Percentiles rank a stretch among this genome's conserved stretches.
Evolutionary conservation across 1,140 invertebrate genomes (phyloP).

Genomic region (Radopholus similis): DNA sequence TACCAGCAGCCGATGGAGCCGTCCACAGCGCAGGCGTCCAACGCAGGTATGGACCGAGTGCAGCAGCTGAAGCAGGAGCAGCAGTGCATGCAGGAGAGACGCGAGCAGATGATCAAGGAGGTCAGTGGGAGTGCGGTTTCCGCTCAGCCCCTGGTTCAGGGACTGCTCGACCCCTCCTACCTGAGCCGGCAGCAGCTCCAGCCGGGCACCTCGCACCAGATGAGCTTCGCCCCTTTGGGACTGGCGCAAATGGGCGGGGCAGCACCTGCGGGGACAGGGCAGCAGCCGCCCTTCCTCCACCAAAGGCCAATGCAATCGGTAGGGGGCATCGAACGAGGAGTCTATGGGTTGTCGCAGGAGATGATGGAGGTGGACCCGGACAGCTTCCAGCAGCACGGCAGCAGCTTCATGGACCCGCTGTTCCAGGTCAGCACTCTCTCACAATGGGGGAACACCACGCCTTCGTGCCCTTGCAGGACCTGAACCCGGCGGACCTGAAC

Average conservation of each 20-base stretch:
- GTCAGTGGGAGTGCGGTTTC: not conserved
- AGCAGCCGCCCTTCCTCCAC: not conserved
- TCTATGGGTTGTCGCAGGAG: no score
- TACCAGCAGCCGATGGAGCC: not conserved
- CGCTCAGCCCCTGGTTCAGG: not conserved
- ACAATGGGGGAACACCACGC: not conserved
- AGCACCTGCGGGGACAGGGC: not conserved
- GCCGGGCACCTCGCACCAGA: no score
- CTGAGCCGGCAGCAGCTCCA: not conserved
- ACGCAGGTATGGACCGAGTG: conserved; percentile 21
- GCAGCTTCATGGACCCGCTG: conserved; percentile 7
- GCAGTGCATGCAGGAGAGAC: conserved; percentile 20
- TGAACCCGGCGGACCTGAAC: conserved; percentile 24
- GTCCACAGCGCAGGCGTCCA: not conserved
- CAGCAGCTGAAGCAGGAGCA: conserved; percentile 26
- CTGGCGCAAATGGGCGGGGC: no score
- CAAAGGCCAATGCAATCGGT: not conserved
- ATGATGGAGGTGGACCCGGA: conserved; percentile 20
- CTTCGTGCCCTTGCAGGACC: conserved; percentile 16
- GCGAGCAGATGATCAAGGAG: conserved; percentile 13
- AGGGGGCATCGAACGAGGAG: conserved; percentile 1
- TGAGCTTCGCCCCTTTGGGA: no score
- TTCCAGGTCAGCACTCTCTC: conserved; percentile 6
- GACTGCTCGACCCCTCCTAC: conserved; percentile 6
- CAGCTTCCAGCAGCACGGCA: not conserved